These are phyloP conservation scores for Sebastes matsubarae DNA, from an alignment of 2,797 vertebrate species.

Conservation along the genomic window DNA sequence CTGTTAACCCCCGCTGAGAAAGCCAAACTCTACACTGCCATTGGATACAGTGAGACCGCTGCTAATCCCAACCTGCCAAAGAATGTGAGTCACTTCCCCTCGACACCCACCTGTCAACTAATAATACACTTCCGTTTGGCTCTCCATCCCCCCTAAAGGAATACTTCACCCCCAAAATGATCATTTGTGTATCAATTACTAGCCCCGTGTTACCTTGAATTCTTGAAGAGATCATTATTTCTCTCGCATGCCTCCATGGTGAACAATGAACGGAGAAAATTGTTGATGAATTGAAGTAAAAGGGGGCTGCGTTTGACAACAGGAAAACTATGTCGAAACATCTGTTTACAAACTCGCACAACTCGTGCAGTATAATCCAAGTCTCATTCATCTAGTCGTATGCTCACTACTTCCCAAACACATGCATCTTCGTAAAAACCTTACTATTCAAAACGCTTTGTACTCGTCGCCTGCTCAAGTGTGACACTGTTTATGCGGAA, in stretches of 20 bases:
- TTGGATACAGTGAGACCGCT: constrained; percentile 94
- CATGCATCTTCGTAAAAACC: neutral
- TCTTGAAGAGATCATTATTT: neutral
- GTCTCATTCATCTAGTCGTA: neutral
- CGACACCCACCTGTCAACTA: neutral
- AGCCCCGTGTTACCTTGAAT: neutral
- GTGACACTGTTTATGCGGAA: neutral
- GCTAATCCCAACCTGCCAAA: constrained; percentile 96
- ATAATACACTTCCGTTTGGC: neutral
- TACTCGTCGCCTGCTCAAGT: neutral
- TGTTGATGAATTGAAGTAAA: neutral
- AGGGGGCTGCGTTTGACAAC: neutral
- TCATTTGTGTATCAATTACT: neutral
- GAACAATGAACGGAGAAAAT: neutral
- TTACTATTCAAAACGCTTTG: neutral
- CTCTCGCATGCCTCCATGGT: neutral
- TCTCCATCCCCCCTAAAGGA: neutral
- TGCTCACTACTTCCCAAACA: neutral
- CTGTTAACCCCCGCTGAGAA: constrained; percentile 93
- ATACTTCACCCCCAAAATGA: neutral
- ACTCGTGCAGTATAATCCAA: neutral
- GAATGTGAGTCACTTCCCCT: constrained; percentile 81
- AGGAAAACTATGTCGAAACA: neutral
- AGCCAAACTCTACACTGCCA: constrained; percentile 94
- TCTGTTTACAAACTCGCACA: neutral